A percentile compares a stretch with the other conserved stretches of the same genome.
Conservation (phyloP, 2,113 vertebrate species). For the Calidris pygmaea region DNA sequence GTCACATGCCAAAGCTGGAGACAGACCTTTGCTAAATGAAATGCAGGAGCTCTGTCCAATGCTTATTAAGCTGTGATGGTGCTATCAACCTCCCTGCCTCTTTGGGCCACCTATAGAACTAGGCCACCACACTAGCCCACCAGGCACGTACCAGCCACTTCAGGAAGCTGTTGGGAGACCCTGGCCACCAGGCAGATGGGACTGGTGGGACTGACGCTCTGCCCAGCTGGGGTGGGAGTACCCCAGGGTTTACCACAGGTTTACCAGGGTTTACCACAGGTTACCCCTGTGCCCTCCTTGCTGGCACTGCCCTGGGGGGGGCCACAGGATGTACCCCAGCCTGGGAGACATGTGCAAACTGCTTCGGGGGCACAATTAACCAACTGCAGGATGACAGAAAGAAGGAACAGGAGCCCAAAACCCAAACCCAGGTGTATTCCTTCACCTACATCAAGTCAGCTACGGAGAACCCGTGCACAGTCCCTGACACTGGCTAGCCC, state of each 20-base stretch:
- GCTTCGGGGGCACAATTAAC: background rate
- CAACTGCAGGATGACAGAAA: background rate
- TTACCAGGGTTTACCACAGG: no score
- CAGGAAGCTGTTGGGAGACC: background rate
- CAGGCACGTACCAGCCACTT: background rate
- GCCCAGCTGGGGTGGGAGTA: background rate
- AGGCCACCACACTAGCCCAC: background rate
- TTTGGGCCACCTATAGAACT: background rate
- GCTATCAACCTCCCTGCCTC: background rate
- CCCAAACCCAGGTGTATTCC: background rate
- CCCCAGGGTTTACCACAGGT: no score
- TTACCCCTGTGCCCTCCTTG: accelerated
- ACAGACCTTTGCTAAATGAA: background rate
- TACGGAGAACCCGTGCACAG: background rate
- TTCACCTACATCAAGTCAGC: background rate
- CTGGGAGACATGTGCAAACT: background rate
- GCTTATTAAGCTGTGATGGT: background rate
- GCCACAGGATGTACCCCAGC: background rate
- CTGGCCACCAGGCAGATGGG: background rate
- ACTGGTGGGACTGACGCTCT: background rate
- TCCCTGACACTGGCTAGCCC: background rate
- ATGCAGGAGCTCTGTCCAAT: background rate
- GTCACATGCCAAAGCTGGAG: background rate
- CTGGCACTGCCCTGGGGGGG: no score
- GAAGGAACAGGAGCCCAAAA: background rate